A percentile compares a stretch with the other conserved stretches of the same genome.
These are phyloP conservation scores for Magallana gigas DNA, from an alignment of 1,140 invertebrate species.

Conservation along the genomic window DNA sequence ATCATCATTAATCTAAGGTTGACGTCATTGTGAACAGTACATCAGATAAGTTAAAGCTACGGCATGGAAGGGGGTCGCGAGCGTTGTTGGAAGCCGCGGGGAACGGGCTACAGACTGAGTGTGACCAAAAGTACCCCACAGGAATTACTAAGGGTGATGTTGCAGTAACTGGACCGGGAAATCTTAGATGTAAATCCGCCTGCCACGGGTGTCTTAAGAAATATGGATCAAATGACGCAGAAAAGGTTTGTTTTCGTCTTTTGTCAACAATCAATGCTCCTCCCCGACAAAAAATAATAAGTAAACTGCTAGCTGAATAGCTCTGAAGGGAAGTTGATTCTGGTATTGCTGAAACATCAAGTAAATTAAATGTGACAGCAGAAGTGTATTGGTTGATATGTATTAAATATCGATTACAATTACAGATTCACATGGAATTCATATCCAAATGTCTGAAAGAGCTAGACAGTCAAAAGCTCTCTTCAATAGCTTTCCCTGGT, in stretches of 20 bases:
- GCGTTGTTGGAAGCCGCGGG: slow-evolving; percentile 62
- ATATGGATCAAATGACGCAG: slow-evolving; percentile 20
- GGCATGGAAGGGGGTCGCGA: slow-evolving; percentile 57
- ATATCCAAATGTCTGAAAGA: slow-evolving; percentile 40
- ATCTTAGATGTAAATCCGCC: slow-evolving; percentile 65
- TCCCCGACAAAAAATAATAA: too few relatives aligned
- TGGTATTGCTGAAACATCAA: too few relatives aligned
- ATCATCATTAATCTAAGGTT: slow-evolving; percentile 50
- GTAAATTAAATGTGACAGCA: too few relatives aligned
- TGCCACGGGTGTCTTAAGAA: slow-evolving; percentile 54
- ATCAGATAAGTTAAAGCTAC: slow-evolving; percentile 59
- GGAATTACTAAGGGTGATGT: slow-evolving; percentile 63
- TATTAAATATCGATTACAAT: background rate
- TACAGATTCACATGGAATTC: slow-evolving; percentile 46
- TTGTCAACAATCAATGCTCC: too few relatives aligned
- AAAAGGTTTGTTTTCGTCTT: slow-evolving; percentile 20
- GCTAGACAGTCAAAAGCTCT: background rate
- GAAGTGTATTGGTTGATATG: too few relatives aligned
- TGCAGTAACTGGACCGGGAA: slow-evolving; percentile 58
- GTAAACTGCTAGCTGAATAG: too few relatives aligned
- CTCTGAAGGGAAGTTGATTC: too few relatives aligned
- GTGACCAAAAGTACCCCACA: slow-evolving; percentile 62
- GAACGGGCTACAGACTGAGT: slow-evolving; percentile 61
- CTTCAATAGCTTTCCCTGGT: slow-evolving; percentile 45
- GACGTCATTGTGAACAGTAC: slow-evolving; percentile 69